Percentiles rank a stretch among this genome's conserved stretches.
These are phyloP conservation scores for Neodon shergylaensis DNA, from an alignment of 2,113 vertebrate genomes.

Conservation along the genomic window DNA sequence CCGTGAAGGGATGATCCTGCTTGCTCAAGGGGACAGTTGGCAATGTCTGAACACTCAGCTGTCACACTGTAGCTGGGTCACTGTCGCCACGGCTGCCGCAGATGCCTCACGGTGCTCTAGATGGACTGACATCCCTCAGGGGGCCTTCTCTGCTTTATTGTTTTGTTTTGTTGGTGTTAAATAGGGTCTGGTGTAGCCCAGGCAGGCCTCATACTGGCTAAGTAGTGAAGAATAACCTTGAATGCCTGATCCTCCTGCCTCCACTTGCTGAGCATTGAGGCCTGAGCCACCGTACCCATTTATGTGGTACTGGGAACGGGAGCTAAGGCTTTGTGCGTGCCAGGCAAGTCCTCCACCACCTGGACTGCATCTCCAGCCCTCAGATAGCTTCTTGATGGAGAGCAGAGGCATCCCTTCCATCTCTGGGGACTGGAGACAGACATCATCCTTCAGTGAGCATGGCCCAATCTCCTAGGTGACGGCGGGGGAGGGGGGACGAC, in stretches of 20 bases:
- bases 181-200: too few relatives aligned
- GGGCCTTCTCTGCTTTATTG: neutral
- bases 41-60: neutral
- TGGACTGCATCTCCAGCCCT: neutral
- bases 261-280: neutral
- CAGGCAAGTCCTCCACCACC: neutral
- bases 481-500: neutral
- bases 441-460: neutral
- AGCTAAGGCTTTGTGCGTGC: neutral
- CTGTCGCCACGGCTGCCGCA: neutral
- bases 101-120: neutral
- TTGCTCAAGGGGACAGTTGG: neutral
- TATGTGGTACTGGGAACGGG: neutral
- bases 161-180: neutral
- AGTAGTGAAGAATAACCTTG: neutral
- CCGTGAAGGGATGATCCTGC: neutral
- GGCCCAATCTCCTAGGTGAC: neutral
- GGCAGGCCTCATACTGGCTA: neutral
- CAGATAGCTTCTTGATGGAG: neutral
- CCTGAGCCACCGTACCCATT: neutral
- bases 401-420: neutral
- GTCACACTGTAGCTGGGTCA: neutral
- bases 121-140: neutral
- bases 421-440: neutral
- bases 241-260: neutral